Evolutionary conservation across 2,888 invertebrate genomes (phyloP), one percentile per base, ranked within the genome.

Genomic region (Steinernema scapterisci): DNA sequence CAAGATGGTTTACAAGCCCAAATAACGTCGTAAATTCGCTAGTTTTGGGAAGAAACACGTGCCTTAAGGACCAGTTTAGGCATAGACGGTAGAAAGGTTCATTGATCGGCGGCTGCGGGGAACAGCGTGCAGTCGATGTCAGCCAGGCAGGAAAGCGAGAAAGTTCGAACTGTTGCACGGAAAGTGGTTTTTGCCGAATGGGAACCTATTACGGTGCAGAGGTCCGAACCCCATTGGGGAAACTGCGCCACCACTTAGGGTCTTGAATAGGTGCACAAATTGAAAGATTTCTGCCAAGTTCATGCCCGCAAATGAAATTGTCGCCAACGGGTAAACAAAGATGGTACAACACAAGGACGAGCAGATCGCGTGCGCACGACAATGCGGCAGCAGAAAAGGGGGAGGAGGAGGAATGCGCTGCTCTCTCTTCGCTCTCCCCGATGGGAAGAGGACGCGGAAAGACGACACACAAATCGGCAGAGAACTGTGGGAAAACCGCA

Each of bases 301-400:
- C 63, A 63, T 63, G 63, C 31, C 23, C 63, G 27, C 63, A 63
- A 63, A 63, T 63, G 27, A 63, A 38, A 63, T 31, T 63, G 27
- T 63, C 63, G 63, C 63, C 63, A 23, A 63, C 63, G 63, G 63
- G 63, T 63, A 63, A 63, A 63, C 63, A 63, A 63, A 63, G 63
- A 63, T 63, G 63, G 63, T 63, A 63, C 63, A 63, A 63, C 63
- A 63, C 63, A 63, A 63, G 63, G 63, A 63, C 63, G 63, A 63
- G 63, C 63, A 63, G 63, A 63, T 63, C 63, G 63, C 63, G 63
- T 63, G 63, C 63, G 63, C 63, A 63, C 63, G 63, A 63, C 31
- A 63, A 63, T 63, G 63, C 63, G 63, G 63, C 63, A 63, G 63
- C 63, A 63, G 63, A 63, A 63, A 63, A 63, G 63, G 63, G 54